Evolutionary conservation across 2,113 vertebrate genomes (phyloP).

Genomic region (Rhombomys opimus): DNA sequence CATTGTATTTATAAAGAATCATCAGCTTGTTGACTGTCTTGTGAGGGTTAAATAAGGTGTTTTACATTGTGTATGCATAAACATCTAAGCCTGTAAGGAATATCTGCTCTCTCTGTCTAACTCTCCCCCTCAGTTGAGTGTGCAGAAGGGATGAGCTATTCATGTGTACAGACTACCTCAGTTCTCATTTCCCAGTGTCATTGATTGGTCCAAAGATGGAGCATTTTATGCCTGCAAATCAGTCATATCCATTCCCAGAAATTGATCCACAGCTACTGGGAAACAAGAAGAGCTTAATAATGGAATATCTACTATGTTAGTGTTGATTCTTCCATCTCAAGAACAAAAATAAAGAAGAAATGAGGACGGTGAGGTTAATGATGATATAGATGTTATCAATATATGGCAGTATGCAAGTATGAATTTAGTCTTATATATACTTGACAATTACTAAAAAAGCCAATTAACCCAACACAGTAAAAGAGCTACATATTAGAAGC

Average conservation of each 20-base stretch:
- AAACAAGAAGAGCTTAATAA: background rate
- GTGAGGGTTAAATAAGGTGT: background rate
- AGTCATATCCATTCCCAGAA: background rate
- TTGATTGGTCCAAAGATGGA: background rate
- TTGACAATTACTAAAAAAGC: background rate
- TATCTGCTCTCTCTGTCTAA: background rate
- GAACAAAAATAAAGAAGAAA: background rate
- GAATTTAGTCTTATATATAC: background rate
- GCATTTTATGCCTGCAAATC: background rate
- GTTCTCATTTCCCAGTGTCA: background rate
- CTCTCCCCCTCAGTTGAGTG: background rate
- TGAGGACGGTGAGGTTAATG: too few species aligned
- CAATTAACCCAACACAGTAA: background rate
- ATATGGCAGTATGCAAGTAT: too few species aligned
- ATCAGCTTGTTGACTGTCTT: background rate
- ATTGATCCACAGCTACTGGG: background rate
- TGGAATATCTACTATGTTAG: background rate
- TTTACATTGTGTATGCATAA: background rate
- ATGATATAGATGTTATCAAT: background rate
- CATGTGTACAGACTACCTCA: background rate
- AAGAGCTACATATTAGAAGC: background rate
- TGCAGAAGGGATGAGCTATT: background rate
- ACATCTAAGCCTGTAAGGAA: background rate
- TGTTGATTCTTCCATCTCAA: background rate
- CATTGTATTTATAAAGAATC: background rate